A percentile compares a stretch with the other conserved stretches of the same genome.
Evolutionary conservation across 2,888 invertebrate genomes (phyloP).

Genomic region (Autographa gamma): DNA sequence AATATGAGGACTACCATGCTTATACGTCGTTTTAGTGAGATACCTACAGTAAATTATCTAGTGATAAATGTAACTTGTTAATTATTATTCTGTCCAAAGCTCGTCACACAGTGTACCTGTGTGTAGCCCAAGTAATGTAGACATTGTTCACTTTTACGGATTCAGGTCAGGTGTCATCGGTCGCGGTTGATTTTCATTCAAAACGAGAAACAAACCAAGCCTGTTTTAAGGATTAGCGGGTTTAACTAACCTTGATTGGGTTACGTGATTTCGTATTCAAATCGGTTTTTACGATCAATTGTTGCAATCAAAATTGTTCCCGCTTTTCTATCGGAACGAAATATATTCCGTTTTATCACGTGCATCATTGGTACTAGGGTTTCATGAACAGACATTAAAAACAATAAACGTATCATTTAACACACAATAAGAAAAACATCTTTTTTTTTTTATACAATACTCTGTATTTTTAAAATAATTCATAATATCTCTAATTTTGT

Average conservation of each 20-base stretch:
- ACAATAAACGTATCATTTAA: too few species aligned
- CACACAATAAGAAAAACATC: too few species aligned
- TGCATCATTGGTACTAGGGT: too few species aligned
- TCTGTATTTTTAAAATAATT: too few species aligned
- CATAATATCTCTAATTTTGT: too few species aligned
- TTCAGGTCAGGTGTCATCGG: conserved; percentile 53
- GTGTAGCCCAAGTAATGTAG: conserved; percentile 28
- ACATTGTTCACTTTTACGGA: conserved; percentile 51
- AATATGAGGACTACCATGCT: too few species aligned
- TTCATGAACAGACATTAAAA: too few species aligned
- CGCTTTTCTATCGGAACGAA: not conserved
- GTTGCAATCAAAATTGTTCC: not conserved
- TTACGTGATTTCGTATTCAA: not conserved
- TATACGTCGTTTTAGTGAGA: too few species aligned
- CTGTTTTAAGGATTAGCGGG: conserved; percentile 33
- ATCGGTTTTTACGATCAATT: conserved; percentile 6
- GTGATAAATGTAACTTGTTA: not conserved
- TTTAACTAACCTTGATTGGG: conserved; percentile 29
- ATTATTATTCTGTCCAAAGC: not conserved
- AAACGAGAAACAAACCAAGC: conserved; percentile 21
- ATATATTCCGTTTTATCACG: too few species aligned
- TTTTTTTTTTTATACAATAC: too few species aligned
- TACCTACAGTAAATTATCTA: too few species aligned
- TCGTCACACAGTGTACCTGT: conserved; percentile 3
- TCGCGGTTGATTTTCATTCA: conserved; percentile 47